Base-by-base conservation (phyloP, 1,140 invertebrate genomes). In the Homalodisca vitripennis region DNA sequence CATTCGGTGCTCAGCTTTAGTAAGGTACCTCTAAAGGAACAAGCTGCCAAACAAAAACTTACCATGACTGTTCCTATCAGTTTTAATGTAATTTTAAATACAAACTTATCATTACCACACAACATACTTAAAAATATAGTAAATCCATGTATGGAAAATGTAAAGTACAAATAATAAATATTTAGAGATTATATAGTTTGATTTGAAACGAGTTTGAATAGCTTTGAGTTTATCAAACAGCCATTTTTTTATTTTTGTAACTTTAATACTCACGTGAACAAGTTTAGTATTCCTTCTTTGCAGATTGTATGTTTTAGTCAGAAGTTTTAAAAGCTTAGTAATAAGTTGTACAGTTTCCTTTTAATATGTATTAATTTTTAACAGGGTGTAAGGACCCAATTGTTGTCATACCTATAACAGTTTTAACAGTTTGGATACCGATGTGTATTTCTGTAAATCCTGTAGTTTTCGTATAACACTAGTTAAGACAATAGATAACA, bases 301-400 rank as follows among this genome's bases (percentile, higher is more conserved):
- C n/a, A n/a, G n/a, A n/a, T n/a, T n/a, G n/a, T n/a, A n/a, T n/a
- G n/a, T n/a, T n/a, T n/a, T n/a, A n/a, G n/a, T n/a, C n/a, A n/a
- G n/a, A n/a, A n/a, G n/a, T n/a, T n/a, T n/a, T 41, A 41, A 41
- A 41, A 41, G 12, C 27, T 60, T 27, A 27, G 26, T 10, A 6
- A 60, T 29, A 6, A 22, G 55, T n/a, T 60, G 55, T 60, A 60
- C 55, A 60, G 55, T 27, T 41, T n/a, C n/a, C n/a, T 41, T 60
- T 60, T 60, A 60, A 60, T 60, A 60, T 60, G 26, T 22, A 60
- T 60, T 60, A 60, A 60, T 60, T 60, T 60, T 17, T 60, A 60
- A 60, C 55, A 60, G 55, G 55, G 55, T 60, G 24, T 27, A 12
- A 20, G 22, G 13, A 60, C 55, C 55, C 27, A 60, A 10, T 60